Percentiles rank a stretch among this genome's conserved stretches.
These are phyloP conservation scores for Liolophura sinensis DNA, from an alignment of 1,140 invertebrate genomes.

Conservation along the genomic window DNA sequence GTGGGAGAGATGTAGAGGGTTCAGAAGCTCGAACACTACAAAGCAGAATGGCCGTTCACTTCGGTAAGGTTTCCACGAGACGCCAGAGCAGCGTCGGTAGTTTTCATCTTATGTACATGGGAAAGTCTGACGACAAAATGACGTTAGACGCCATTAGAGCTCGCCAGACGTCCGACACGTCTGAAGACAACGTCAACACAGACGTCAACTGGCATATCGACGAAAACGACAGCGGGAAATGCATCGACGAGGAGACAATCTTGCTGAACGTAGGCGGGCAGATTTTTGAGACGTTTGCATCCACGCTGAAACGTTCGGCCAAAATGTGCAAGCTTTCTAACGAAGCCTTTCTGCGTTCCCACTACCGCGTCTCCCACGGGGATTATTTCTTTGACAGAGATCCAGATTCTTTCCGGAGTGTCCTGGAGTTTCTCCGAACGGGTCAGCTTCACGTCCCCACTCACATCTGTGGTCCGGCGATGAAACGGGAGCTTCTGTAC, in stretches of 20 bases:
- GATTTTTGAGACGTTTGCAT: slow-evolving; percentile 42
- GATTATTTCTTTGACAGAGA: slow-evolving; percentile 55
- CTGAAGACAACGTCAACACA: too few relatives aligned
- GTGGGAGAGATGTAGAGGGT: too few relatives aligned
- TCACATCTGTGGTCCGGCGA: slow-evolving; percentile 46
- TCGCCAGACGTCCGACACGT: too few relatives aligned
- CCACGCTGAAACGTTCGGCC: slow-evolving; percentile 39
- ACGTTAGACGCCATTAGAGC: too few relatives aligned
- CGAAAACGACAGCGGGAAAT: slow-evolving; percentile 4
- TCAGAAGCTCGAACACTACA: too few relatives aligned
- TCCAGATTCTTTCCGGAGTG: slow-evolving; percentile 40
- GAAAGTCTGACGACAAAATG: too few relatives aligned
- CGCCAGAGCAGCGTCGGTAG: too few relatives aligned
- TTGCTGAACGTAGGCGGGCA: slow-evolving; percentile 48
- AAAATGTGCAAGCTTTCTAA: slow-evolving; percentile 38
- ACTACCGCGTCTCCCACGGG: slow-evolving; percentile 70
- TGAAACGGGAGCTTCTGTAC: slow-evolving; percentile 50
- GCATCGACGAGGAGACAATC: slow-evolving; percentile 33
- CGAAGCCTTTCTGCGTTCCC: slow-evolving; percentile 36
- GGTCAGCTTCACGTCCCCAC: slow-evolving; percentile 52
- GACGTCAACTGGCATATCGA: too few relatives aligned
- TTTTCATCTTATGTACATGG: too few relatives aligned
- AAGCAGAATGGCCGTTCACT: too few relatives aligned
- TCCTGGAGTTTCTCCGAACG: slow-evolving; percentile 50
- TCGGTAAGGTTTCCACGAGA: too few relatives aligned